A percentile compares a stretch with the other conserved stretches of the same genome.
phyloP scores from a whole-genome alignment of 2,113 vertebrate species.

The Tautogolabrus adspersus region DNA sequence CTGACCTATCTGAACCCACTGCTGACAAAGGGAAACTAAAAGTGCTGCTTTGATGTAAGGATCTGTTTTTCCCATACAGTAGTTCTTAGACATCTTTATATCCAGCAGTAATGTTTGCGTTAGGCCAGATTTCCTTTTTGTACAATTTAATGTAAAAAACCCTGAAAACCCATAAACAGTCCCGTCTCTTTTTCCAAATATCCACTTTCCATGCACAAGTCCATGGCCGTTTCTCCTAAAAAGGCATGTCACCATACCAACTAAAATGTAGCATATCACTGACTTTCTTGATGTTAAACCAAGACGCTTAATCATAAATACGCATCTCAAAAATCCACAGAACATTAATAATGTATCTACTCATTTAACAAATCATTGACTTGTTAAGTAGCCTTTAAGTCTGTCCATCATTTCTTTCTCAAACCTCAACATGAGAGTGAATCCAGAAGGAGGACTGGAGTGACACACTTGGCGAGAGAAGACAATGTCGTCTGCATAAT shows the following conservation, averaged over 20 bases:
- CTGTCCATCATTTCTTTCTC: neutral
- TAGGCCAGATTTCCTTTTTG: neutral
- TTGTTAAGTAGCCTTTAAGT: neutral
- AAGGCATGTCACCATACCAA: too few species aligned
- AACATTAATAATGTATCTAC: too few species aligned
- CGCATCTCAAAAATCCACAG: too few species aligned
- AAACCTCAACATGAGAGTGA: constrained; percentile 12
- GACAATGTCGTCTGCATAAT: neutral
- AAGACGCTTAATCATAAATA: neutral
- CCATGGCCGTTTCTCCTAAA: too few species aligned
- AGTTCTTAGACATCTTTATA: neutral
- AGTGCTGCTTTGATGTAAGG: neutral
- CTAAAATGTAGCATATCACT: too few species aligned
- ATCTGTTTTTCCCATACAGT: neutral
- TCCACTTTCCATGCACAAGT: too few species aligned
- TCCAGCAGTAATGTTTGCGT: neutral
- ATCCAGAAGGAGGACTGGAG: constrained; percentile 3
- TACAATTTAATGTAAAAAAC: too few species aligned
- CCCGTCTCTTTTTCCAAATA: too few species aligned
- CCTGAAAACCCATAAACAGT: too few species aligned
- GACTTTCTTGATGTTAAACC: too few species aligned
- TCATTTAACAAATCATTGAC: neutral
- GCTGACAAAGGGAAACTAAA: constrained; percentile 29
- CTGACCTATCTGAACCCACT: constrained; percentile 21
- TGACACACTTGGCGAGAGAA: neutral